These are phyloP conservation scores for Centropristis striata DNA, from an alignment of 2,113 vertebrate species.

Conservation along the genomic window DNA sequence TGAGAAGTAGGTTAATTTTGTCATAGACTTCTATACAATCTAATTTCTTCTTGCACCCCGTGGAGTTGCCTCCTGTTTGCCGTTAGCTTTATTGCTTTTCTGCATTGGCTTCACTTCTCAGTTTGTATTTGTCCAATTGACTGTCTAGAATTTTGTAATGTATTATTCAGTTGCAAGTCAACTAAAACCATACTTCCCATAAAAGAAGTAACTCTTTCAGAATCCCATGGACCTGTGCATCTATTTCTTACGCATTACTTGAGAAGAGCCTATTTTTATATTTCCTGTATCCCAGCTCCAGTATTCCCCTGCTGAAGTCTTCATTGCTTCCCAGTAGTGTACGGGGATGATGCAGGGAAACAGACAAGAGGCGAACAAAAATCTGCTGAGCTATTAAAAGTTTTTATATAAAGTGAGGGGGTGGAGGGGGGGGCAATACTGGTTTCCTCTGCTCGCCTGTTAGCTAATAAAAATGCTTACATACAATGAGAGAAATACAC, in stretches of 20 bases:
- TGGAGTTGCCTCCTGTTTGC: too few species aligned
- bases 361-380: slow-evolving; percentile 53
- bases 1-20: too few species aligned
- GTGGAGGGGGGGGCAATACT: slow-evolving; percentile 26
- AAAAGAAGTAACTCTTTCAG: slow-evolving; percentile 5
- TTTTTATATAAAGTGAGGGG: slow-evolving; percentile 49
- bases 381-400: slow-evolving; percentile 78
- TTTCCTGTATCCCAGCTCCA: slow-evolving; percentile 57
- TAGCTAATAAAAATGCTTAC: slow-evolving; percentile 84
- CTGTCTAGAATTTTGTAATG: not conserved
- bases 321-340: slow-evolving; percentile 53
- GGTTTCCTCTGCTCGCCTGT: slow-evolving; percentile 73
- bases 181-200: slow-evolving; percentile 10
- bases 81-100: too few species aligned
- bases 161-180: not conserved
- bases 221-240: slow-evolving; percentile 1
- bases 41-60: too few species aligned
- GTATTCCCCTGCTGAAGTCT: slow-evolving; percentile 62
- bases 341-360: slow-evolving; percentile 77
- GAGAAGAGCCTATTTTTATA: slow-evolving; percentile 51
- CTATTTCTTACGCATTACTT: slow-evolving; percentile 21
- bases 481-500: slow-evolving; percentile 83
- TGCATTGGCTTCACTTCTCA: too few species aligned
- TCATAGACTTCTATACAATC: too few species aligned
- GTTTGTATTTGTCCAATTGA: not conserved